A percentile compares a stretch with the other conserved stretches of the same genome.
Evolutionary conservation across 2,113 vertebrate genomes (phyloP).

Genomic region (Acrocephalus kingi): DNA sequence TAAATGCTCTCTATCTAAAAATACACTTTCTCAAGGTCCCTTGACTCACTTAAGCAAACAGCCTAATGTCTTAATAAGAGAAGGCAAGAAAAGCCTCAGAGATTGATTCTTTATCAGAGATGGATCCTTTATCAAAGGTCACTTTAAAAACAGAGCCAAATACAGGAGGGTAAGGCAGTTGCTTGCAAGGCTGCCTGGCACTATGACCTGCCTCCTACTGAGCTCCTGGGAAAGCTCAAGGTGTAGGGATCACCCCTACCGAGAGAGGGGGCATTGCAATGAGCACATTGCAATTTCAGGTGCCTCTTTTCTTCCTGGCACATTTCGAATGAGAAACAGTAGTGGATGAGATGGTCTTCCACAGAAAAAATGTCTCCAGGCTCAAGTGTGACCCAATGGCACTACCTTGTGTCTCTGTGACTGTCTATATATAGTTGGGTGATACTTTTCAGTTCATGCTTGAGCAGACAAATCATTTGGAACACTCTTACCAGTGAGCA

Average conservation of each 20-base stretch:
- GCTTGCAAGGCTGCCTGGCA: neutral
- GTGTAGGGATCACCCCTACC: neutral
- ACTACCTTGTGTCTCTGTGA: neutral
- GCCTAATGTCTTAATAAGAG: neutral
- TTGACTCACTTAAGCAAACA: neutral
- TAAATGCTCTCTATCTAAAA: neutral
- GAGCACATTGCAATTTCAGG: neutral
- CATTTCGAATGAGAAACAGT: neutral
- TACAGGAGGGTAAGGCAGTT: neutral
- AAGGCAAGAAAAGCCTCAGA: neutral
- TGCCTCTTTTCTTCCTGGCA: neutral
- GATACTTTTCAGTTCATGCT: neutral
- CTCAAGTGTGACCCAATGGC: neutral
- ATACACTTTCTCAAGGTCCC: neutral
- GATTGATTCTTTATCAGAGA: neutral
- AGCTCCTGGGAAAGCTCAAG: neutral
- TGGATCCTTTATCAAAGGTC: rapidly evolving
- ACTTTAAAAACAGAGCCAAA: neutral
- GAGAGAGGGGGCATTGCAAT: neutral
- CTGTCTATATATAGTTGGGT: neutral
- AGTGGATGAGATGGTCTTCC: neutral
- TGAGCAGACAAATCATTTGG: neutral
- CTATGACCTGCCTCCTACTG: neutral
- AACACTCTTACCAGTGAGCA: neutral
- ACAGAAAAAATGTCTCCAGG: neutral